These are phyloP conservation scores for Copidosoma floridanum DNA, from an alignment of 1,140 invertebrate species.

Conservation along the genomic window DNA sequence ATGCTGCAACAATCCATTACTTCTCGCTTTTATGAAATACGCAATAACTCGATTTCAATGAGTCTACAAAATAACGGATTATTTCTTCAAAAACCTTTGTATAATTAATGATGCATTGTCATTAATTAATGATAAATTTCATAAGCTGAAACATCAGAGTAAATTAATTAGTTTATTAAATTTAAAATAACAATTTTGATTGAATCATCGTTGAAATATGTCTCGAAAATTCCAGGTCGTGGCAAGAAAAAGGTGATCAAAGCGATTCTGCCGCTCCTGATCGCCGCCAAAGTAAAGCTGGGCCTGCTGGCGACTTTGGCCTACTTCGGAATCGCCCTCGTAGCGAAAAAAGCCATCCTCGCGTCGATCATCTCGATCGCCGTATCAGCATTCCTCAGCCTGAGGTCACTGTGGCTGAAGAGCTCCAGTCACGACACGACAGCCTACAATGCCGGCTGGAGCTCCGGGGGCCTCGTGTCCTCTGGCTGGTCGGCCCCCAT, in stretches of 20 bases:
- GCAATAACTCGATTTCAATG: too few species aligned
- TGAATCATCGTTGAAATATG: neutral
- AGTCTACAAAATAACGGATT: too few species aligned
- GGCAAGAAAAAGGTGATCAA: conserved; percentile 59
- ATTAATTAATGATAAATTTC: too few species aligned
- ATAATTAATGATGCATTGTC: too few species aligned
- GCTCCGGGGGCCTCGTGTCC: neutral
- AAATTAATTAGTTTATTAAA: too few species aligned
- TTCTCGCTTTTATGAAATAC: neutral
- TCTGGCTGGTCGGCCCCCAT: conserved; percentile 52
- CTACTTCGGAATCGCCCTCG: conserved; percentile 62
- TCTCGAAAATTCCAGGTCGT: conserved; percentile 50
- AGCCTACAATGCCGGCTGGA: neutral
- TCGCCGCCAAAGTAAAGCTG: conserved; percentile 64
- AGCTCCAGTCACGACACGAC: too few species aligned
- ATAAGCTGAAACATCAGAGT: too few species aligned
- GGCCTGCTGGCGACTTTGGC: conserved; percentile 58
- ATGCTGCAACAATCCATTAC: conserved; percentile 1
- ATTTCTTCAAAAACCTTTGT: too few species aligned
- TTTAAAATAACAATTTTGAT: neutral
- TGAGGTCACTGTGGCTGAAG: conserved; percentile 28
- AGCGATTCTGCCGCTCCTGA: conserved; percentile 60
- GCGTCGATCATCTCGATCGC: conserved; percentile 63
- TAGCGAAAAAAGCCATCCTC: conserved; percentile 68
- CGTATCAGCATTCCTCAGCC: conserved; percentile 61